Conservation (phyloP, 2,797 vertebrate species). For the Carduelis carduelis region DNA sequence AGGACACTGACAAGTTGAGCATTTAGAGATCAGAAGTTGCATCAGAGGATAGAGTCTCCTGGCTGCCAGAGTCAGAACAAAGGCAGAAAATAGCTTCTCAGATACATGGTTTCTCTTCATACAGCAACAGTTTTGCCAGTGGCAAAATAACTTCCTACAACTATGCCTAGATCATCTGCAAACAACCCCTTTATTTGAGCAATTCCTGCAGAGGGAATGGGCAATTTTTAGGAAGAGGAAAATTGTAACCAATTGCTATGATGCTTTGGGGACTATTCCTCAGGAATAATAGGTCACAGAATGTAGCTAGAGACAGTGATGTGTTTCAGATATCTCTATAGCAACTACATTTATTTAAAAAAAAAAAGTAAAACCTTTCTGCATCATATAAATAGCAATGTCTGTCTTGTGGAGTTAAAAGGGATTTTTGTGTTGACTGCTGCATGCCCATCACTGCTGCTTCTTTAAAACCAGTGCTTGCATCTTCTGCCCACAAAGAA, state of each 20-base stretch:
- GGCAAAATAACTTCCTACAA: not conserved
- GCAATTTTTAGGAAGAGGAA: slow-evolving; percentile 2
- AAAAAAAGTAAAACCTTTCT: not conserved
- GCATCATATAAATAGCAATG: not conserved
- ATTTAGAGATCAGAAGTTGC: not conserved
- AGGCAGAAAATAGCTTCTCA: not conserved
- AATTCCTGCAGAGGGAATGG: not conserved
- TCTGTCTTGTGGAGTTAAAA: not conserved
- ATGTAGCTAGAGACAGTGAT: not conserved
- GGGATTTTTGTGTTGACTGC: not conserved
- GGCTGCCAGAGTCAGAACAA: not conserved
- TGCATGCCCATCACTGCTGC: not conserved
- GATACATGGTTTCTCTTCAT: not conserved
- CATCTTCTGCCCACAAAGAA: not conserved
- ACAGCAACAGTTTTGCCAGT: not conserved
- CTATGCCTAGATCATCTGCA: not conserved
- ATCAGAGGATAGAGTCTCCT: not conserved
- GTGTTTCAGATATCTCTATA: not conserved
- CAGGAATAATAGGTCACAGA: not conserved
- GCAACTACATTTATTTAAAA: not conserved
- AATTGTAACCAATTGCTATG: not conserved
- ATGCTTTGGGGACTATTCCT: not conserved
- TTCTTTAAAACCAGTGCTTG: not conserved
- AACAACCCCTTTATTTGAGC: not conserved
- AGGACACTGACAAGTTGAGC: not conserved